phyloP scores from a whole-genome alignment of 1,140 invertebrate genomes.

The Probaryconus sp. region DNA sequence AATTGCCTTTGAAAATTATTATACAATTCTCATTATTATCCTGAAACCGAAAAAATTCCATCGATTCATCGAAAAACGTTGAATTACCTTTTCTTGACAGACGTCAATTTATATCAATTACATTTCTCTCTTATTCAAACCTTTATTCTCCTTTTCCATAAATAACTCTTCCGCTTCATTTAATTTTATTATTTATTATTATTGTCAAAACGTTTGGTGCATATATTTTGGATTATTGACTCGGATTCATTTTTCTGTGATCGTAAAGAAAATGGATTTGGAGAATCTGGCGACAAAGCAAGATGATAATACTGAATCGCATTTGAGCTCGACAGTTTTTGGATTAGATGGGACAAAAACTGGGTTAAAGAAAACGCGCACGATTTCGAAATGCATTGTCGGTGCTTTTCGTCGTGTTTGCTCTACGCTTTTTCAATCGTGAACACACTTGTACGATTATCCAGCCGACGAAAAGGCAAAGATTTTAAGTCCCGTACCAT shows the following conservation, averaged over 20 bases:
- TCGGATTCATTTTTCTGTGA: not conserved
- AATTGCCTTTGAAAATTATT: too few species aligned
- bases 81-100: too few species aligned
- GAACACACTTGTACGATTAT: conserved; percentile 48
- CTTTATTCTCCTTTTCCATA: too few species aligned
- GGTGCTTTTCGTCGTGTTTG: conserved; percentile 51
- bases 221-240: conserved; percentile 39
- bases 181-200: too few species aligned
- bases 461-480: conserved; percentile 53
- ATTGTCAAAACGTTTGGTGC: too few species aligned
- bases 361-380: conserved; percentile 51
- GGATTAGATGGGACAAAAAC: conserved; percentile 52
- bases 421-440: conserved; percentile 36
- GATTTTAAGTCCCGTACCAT: conserved; percentile 41
- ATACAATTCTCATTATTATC: too few species aligned
- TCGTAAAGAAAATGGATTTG: conserved; percentile 35
- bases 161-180: too few species aligned
- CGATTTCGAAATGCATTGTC: conserved; percentile 47
- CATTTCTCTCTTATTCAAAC: too few species aligned
- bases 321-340: conserved; percentile 50
- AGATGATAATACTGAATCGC: conserved; percentile 43
- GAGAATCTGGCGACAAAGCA: conserved; percentile 40
- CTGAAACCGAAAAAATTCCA: too few species aligned
- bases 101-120: too few species aligned
- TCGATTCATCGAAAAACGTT: too few species aligned